Percentiles rank a stretch among this genome's conserved stretches.
These are phyloP conservation scores for Stenoptilia bipunctidactyla DNA, from an alignment of 2,888 invertebrate genomes.

Conservation along the genomic window DNA sequence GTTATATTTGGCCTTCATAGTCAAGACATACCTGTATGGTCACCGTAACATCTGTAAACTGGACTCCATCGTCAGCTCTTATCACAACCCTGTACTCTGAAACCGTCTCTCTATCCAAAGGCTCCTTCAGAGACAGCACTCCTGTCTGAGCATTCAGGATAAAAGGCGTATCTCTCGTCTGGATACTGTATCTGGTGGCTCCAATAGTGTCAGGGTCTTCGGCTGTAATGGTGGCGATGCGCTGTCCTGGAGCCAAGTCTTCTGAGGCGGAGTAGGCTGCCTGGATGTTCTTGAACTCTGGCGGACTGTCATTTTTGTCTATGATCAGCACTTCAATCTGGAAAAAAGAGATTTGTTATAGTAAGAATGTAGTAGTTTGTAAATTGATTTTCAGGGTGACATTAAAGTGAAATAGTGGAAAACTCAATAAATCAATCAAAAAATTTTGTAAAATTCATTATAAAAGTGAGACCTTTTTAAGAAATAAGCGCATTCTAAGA, in stretches of 20 bases:
- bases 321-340: constrained; percentile 88
- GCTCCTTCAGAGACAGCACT: constrained; percentile 79
- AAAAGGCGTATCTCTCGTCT: constrained; percentile 78
- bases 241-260: constrained; percentile 85
- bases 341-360: too few species aligned
- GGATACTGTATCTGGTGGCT: constrained; percentile 79
- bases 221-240: constrained; percentile 82
- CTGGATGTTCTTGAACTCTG: constrained; percentile 83
- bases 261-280: constrained; percentile 84
- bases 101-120: constrained; percentile 86
- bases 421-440: too few species aligned
- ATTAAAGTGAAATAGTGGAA: too few species aligned
- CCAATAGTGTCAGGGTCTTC: constrained; percentile 90
- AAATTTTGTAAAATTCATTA: too few species aligned
- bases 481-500: too few species aligned
- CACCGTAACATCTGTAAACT: constrained; percentile 83
- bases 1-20: too few species aligned
- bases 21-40: constrained; percentile 78
- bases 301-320: constrained; percentile 97
- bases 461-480: not conserved
- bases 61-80: constrained; percentile 90
- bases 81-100: constrained; percentile 84
- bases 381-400: too few species aligned
- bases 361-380: too few species aligned
- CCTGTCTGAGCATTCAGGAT: constrained; percentile 79